phyloP scores from a whole-genome alignment of 2,797 vertebrate genomes.

The Novumbra hubbsi region DNA sequence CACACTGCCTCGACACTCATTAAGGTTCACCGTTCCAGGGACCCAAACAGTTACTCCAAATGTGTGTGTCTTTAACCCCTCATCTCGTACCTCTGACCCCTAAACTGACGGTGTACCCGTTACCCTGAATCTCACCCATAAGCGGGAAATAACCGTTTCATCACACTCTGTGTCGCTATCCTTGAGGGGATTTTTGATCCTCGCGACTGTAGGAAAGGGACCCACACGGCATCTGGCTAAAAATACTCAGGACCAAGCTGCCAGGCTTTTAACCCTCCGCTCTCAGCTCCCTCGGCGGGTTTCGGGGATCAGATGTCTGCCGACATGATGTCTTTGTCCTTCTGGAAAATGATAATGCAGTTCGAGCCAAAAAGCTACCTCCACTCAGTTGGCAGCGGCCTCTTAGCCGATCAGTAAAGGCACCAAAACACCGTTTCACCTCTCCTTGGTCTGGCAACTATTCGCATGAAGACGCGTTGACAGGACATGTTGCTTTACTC shows the following conservation, averaged over 20 bases:
- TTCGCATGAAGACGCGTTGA: not conserved
- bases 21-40: no score
- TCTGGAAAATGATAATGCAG: no score
- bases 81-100: no score
- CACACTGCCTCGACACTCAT: conserved; percentile 59
- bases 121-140: no score
- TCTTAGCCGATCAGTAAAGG: not conserved
- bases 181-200: no score
- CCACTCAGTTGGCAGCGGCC: not conserved
- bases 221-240: not conserved
- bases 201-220: not conserved
- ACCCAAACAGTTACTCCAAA: no score
- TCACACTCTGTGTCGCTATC: no score
- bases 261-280: conserved; percentile 6
- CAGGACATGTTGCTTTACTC: not conserved
- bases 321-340: no score
- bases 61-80: no score
- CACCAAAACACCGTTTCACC: not conserved
- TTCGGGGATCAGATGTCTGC: no score
- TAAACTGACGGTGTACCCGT: no score
- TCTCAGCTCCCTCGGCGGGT: not conserved
- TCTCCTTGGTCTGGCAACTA: not conserved
- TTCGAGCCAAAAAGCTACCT: not conserved
- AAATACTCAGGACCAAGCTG: not conserved
- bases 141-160: no score